Evolutionary conservation across 30 jellyfish, hydroid and myxozoan species (phyloP), one percentile per base, ranked within the genome.

Genomic region (Clytia hemisphaerica): DNA sequence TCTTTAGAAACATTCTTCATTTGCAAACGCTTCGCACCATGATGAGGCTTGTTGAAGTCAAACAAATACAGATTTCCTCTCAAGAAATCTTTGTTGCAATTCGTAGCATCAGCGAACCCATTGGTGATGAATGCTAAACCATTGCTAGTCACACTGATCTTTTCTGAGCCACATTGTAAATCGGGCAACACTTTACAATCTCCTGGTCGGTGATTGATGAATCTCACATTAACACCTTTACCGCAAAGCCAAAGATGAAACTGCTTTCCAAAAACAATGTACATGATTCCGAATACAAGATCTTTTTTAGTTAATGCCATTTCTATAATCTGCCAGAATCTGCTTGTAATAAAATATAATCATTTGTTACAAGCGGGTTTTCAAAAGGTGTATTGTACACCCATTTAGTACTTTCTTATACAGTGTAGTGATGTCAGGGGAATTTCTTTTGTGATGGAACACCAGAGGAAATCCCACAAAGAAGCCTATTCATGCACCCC

Each of bases 161-260:
- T 88, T 36, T 89, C 98, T 2, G 98, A 89, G 22, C 98, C 98
- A 64, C 98, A 89, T 61, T 80, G 93, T 16, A 89, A 57, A n/a
- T 86, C 93, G 14, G 98, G 87, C 5, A 89, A 47, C 16, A 82
- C 77, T 9, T 90, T 81, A 64, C 98, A 89, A 29, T 58, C 59
- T 15, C 98, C 98, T 19, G 98, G 98, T 46, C 26, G 50, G 16
- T 76, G 94, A 33, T 80, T 85, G 76, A 62, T 60, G 14, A 44
- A 45, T 5, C 68, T 91, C 16, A 85, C 93, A 26, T 74, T 93
- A 16, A 85, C 71, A 6, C 93, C 96, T 3, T 4, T 32, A 9
- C 42, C 64, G 14, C 69, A 82, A 29, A 85, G 73, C 33, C 24
- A 14, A 44, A 51, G 37, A 75, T 85, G 78, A 14, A 85, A 31